Percentiles rank a stretch among this genome's conserved stretches.
These are phyloP conservation scores for Tricholauxania praeusta DNA, from an alignment of 2,888 invertebrate genomes.

Conservation along the genomic window DNA sequence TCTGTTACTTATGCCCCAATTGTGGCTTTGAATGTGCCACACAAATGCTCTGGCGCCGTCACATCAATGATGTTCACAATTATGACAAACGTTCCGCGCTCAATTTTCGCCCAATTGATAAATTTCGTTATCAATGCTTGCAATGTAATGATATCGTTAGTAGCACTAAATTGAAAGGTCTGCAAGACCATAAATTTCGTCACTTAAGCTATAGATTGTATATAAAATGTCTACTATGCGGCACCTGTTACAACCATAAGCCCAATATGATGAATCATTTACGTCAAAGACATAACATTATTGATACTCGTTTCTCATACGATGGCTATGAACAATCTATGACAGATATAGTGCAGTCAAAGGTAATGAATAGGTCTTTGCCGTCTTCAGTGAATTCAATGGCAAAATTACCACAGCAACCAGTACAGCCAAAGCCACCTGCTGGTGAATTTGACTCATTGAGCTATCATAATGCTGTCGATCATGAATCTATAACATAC, in stretches of 20 bases:
- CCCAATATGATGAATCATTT: conserved; percentile 61
- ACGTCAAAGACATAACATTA: conserved; percentile 59
- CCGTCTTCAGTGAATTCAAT: conserved; percentile 37
- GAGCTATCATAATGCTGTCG: conserved; percentile 62
- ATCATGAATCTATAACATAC: conserved; percentile 61
- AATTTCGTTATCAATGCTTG: conserved; percentile 60
- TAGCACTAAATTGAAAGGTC: conserved; percentile 59
- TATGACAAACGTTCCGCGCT: conserved; percentile 59
- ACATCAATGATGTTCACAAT: conserved; percentile 60
- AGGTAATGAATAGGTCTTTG: background rate
- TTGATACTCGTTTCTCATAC: conserved; percentile 47
- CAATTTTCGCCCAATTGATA: conserved; percentile 59
- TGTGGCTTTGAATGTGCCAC: conserved; percentile 59
- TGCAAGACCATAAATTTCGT: conserved; percentile 63
- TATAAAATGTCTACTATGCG: conserved; percentile 59
- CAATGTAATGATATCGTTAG: conserved; percentile 59
- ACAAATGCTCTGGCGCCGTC: conserved; percentile 61
- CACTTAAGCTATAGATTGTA: conserved; percentile 60
- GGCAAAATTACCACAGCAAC: conserved; percentile 21
- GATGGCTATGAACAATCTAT: conserved; percentile 16
- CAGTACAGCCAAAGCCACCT: conserved; percentile 54
- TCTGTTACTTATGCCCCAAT: conserved; percentile 60
- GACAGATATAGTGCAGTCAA: background rate
- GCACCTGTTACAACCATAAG: conserved; percentile 62
- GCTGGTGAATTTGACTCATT: conserved; percentile 57